These are phyloP conservation scores for Carterocephalus palaemon DNA, from an alignment of 2,888 invertebrate species.

Conservation along the genomic window DNA sequence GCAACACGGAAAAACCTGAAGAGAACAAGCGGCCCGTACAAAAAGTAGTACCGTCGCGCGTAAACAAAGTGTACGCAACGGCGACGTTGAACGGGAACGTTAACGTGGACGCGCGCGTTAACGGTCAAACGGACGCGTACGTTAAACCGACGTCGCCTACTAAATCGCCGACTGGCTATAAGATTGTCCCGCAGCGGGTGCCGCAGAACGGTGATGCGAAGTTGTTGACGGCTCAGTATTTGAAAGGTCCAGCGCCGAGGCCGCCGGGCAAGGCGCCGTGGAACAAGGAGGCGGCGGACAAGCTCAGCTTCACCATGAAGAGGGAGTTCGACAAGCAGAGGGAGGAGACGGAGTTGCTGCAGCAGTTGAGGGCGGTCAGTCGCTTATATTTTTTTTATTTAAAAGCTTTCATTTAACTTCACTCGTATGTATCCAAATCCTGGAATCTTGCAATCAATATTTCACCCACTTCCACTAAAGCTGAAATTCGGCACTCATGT, in stretches of 20 bases:
- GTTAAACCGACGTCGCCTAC: constrained; percentile 83
- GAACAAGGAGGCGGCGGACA: constrained; percentile 86
- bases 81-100: constrained; percentile 67
- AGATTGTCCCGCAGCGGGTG: constrained; percentile 58
- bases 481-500: too few species aligned
- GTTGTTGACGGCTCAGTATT: constrained; percentile 79
- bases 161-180: constrained; percentile 81
- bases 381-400: constrained; percentile 14
- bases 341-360: constrained; percentile 91
- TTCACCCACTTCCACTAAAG: too few species aligned
- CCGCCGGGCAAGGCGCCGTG: constrained; percentile 81
- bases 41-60: constrained; percentile 88
- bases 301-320: constrained; percentile 94
- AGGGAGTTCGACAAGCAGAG: constrained; percentile 94
- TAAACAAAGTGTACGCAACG: constrained; percentile 71
- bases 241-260: constrained; percentile 76
- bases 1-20: constrained; percentile 59
- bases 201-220: constrained; percentile 64
- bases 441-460: too few species aligned
- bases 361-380: constrained; percentile 89
- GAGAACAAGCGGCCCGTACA: constrained; percentile 85
- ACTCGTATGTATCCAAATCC: too few species aligned
- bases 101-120: constrained; percentile 51
- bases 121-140: constrained; percentile 67
- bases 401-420: too few species aligned